Conservation (phyloP, 2,797 vertebrate species). For the Girardinus metallicus region DNA sequence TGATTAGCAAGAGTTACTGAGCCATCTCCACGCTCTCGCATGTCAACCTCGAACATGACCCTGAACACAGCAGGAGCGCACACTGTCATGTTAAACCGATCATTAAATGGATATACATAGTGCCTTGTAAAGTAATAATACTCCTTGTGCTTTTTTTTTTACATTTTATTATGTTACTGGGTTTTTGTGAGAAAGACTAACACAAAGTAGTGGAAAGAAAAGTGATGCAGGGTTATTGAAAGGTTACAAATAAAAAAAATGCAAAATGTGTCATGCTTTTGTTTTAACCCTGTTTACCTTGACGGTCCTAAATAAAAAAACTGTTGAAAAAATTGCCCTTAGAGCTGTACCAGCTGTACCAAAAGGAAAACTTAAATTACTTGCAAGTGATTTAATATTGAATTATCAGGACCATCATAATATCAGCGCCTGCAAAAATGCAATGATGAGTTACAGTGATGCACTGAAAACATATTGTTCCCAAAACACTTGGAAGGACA, state of each 20-base stretch:
- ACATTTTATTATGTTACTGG: not conserved
- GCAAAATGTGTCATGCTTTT: not conserved
- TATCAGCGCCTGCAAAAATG: not conserved
- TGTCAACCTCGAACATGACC: conserved; percentile 97
- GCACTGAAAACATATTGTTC: not conserved
- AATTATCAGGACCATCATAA: not conserved
- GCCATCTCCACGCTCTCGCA: conserved; percentile 92
- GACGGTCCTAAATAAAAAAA: not conserved
- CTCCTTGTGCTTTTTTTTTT: not conserved
- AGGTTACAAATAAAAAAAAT: not conserved
- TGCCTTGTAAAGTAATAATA: not conserved
- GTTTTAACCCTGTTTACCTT: not conserved
- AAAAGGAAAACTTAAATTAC: not conserved
- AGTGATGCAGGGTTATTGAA: not conserved
- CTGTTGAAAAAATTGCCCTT: not conserved
- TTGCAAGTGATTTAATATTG: not conserved
- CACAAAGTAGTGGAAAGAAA: not conserved
- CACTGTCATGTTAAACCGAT: not conserved
- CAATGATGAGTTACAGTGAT: not conserved
- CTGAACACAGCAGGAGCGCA: conserved; percentile 71
- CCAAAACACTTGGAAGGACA: not conserved
- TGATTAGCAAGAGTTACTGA: conserved; percentile 91
- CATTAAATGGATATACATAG: not conserved
- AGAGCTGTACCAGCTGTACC: not conserved
- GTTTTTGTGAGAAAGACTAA: not conserved